Conservation (phyloP, 2,888 invertebrate genomes). For the Acanthoscelides obtectus region DNA sequence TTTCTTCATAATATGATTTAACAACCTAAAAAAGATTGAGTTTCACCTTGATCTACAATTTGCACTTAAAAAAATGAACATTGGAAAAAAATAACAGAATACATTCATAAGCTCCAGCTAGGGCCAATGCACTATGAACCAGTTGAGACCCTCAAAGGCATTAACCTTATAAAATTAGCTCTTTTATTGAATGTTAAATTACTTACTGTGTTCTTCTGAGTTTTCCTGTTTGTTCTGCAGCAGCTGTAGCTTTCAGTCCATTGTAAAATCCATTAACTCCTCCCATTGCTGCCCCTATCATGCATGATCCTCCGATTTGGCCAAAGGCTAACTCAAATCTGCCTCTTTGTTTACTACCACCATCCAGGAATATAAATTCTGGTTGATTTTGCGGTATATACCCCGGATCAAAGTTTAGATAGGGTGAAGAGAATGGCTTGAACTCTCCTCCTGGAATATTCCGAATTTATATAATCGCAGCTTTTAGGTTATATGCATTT, state of each 20-base stretch:
- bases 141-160: too few species aligned
- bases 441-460: slow-evolving; percentile 28
- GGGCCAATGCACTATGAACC: too few species aligned
- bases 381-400: slow-evolving; percentile 81
- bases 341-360: slow-evolving; percentile 83
- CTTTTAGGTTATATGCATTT: slow-evolving; percentile 24
- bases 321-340: slow-evolving; percentile 93
- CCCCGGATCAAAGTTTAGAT: slow-evolving; percentile 88
- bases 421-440: slow-evolving; percentile 61
- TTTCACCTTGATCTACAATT: too few species aligned
- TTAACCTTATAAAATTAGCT: too few species aligned
- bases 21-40: slow-evolving; percentile 65
- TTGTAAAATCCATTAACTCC: slow-evolving; percentile 84
- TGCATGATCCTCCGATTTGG: slow-evolving; percentile 89
- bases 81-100: too few species aligned
- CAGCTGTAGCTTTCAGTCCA: slow-evolving; percentile 78
- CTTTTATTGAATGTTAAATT: too few species aligned
- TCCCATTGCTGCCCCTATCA: slow-evolving; percentile 81
- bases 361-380: slow-evolving; percentile 93
- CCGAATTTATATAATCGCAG: slow-evolving; percentile 20
- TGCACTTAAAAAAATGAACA: too few species aligned
- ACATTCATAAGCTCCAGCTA: too few species aligned
- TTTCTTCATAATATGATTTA: slow-evolving; percentile 94
- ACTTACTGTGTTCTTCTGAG: slow-evolving; percentile 85
- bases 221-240: slow-evolving; percentile 83